A percentile compares a stretch with the other conserved stretches of the same genome.
Conservation (phyloP, 2,113 vertebrate genomes). For the Ictalurus furcatus region DNA sequence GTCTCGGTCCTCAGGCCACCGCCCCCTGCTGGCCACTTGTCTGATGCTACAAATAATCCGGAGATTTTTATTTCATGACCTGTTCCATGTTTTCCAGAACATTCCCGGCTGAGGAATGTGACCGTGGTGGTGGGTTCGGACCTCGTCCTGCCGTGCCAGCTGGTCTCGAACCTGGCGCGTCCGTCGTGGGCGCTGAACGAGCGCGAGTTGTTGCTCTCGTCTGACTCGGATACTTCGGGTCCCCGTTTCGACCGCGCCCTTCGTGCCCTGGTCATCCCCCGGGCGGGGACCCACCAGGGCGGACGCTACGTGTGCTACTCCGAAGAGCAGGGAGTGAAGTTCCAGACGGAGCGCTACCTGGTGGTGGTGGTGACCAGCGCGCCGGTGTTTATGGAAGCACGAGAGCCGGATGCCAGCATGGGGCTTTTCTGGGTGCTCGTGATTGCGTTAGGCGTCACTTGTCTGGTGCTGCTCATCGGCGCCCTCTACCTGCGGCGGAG, state of each 20-base stretch:
- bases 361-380: conserved; percentile 80
- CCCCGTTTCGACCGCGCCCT: conserved; percentile 77
- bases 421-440: conserved; percentile 90
- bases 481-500: conserved; percentile 86
- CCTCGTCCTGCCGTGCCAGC: conserved; percentile 88
- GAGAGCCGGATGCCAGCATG: conserved; percentile 83
- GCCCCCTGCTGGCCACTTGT: conserved; percentile 58
- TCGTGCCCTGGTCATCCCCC: conserved; percentile 81
- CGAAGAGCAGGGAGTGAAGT: conserved; percentile 81
- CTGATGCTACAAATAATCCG: background rate
- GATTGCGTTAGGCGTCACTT: conserved; percentile 84
- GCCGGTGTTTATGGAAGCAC: conserved; percentile 81
- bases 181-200: conserved; percentile 86
- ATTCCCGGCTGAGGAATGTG: conserved; percentile 79
- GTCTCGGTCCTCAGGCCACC: conserved; percentile 52
- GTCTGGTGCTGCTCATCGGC: conserved; percentile 80
- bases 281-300: conserved; percentile 73
- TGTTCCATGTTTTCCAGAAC: conserved; percentile 65
- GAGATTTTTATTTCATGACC: background rate
- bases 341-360: conserved; percentile 81
- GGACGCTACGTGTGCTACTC: conserved; percentile 87
- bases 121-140: conserved; percentile 88
- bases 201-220: conserved; percentile 70
- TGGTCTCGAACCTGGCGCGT: conserved; percentile 90
- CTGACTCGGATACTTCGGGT: conserved; percentile 63